Percentiles rank a stretch among this genome's conserved stretches.
Conservation (phyloP, 2,113 vertebrate species). For the Lampris incognitus region DNA sequence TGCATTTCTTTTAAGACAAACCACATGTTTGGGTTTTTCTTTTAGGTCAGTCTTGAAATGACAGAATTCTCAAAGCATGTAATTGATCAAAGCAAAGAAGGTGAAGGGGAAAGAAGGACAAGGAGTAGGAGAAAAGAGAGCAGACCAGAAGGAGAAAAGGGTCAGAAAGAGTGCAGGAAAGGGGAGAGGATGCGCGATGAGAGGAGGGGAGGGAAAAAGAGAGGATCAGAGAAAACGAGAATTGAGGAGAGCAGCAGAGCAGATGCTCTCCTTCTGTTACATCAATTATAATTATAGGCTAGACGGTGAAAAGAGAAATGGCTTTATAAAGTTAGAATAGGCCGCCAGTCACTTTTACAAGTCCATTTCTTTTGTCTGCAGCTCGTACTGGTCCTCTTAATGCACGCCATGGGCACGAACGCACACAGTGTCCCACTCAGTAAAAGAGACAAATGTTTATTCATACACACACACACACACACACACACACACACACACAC, state of each 20-base stretch:
- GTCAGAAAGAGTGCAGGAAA: background rate
- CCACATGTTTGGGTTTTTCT: slow-evolving; percentile 39
- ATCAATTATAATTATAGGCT: slow-evolving; percentile 18
- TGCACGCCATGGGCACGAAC: background rate
- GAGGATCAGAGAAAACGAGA: background rate
- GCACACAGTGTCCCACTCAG: background rate
- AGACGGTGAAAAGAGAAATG: slow-evolving; percentile 26
- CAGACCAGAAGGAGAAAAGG: background rate
- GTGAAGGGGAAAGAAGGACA: background rate
- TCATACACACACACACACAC: background rate
- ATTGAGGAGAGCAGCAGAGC: too few species aligned
- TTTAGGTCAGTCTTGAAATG: slow-evolving; percentile 34
- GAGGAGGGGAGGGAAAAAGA: background rate
- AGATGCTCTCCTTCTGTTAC: slow-evolving; percentile 37
- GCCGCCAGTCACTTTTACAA: slow-evolving; percentile 38
- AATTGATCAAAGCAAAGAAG: slow-evolving; percentile 3
- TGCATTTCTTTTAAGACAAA: slow-evolving; percentile 59
- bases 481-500: background rate
- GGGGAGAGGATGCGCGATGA: background rate
- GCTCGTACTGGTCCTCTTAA: background rate
- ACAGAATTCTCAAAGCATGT: slow-evolving; percentile 45
- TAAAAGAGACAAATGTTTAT: too few species aligned
- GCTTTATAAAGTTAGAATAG: slow-evolving; percentile 35
- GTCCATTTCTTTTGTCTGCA: slow-evolving; percentile 10
- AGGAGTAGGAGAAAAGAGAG: background rate